Evolutionary conservation across 2,113 vertebrate species (phyloP).

Genomic region (Zosterops lateralis): DNA sequence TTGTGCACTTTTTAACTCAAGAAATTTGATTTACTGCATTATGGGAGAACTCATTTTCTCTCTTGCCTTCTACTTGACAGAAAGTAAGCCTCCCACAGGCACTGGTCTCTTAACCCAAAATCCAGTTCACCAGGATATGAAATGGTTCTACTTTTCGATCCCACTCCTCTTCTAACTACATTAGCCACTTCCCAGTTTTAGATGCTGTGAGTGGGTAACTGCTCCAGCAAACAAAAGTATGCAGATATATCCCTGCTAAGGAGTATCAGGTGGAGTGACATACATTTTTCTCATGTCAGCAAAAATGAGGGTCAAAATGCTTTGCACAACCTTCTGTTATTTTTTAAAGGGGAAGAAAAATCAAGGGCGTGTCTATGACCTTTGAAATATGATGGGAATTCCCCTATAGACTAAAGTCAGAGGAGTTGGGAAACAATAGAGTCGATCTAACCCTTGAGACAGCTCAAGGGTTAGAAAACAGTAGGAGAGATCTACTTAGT

Average conservation of each 20-base stretch:
- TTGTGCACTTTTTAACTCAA: neutral
- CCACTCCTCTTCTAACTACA: neutral
- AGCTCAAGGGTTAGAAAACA: neutral
- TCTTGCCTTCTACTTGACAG: neutral
- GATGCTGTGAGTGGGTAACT: neutral
- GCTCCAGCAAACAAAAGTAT: neutral
- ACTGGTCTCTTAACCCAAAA: neutral
- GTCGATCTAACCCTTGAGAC: neutral
- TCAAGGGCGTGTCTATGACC: neutral
- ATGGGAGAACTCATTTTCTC: neutral
- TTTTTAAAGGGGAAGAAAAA: neutral
- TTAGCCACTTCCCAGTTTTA: neutral
- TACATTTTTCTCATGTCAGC: neutral
- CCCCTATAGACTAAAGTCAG: neutral
- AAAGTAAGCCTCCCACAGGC: neutral
- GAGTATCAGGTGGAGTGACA: neutral
- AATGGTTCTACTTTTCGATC: neutral
- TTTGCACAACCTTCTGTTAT: neutral
- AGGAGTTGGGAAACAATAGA: neutral
- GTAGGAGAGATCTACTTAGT: neutral
- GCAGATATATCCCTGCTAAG: neutral
- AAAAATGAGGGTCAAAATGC: neutral
- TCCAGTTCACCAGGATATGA: neutral
- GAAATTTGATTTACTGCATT: neutral
- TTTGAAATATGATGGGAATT: neutral